Conservation (phyloP, 2,888 invertebrate species). For the Siphlonurus alternatus region DNA sequence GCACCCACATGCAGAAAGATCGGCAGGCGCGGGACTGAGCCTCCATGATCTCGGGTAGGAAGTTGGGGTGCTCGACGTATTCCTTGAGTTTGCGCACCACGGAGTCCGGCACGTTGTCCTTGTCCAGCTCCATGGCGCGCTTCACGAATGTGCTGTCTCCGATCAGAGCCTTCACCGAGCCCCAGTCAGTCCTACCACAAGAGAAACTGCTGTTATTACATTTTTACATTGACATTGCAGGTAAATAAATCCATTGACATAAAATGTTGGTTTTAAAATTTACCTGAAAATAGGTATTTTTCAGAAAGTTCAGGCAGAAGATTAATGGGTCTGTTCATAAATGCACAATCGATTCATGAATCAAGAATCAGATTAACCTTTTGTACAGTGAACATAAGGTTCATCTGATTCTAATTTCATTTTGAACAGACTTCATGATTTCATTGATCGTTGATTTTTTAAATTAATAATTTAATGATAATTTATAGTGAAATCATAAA, state of each 20-base stretch:
- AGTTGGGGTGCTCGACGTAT: conserved; percentile 74
- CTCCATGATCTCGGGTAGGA: conserved; percentile 65
- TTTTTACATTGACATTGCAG: conserved; percentile 4
- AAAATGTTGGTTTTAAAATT: too few relatives aligned
- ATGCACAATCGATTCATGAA: too few relatives aligned
- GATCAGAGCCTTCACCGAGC: conserved; percentile 59
- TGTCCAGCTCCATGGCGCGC: conserved; percentile 66
- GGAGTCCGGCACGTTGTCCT: conserved; percentile 66
- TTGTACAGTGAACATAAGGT: too few relatives aligned
- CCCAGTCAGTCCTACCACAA: conserved; percentile 62
- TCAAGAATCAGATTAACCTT: too few relatives aligned
- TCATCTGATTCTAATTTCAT: too few relatives aligned
- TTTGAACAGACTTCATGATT: background rate
- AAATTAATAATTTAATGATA: conserved; percentile 1
- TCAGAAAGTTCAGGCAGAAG: too few relatives aligned
- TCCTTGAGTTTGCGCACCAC: conserved; percentile 58
- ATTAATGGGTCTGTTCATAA: too few relatives aligned
- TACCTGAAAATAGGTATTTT: too few relatives aligned
- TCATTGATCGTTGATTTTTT: conserved; percentile 2
- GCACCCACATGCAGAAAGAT: conserved; percentile 84
- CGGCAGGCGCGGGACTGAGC: conserved; percentile 77
- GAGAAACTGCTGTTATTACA: conserved; percentile 7
- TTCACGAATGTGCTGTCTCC: conserved; percentile 72
- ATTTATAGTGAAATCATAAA: background rate
- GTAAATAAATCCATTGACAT: too few relatives aligned